These are phyloP conservation scores for Phymastichus coffea DNA, from an alignment of 1,140 invertebrate species.

Conservation along the genomic window DNA sequence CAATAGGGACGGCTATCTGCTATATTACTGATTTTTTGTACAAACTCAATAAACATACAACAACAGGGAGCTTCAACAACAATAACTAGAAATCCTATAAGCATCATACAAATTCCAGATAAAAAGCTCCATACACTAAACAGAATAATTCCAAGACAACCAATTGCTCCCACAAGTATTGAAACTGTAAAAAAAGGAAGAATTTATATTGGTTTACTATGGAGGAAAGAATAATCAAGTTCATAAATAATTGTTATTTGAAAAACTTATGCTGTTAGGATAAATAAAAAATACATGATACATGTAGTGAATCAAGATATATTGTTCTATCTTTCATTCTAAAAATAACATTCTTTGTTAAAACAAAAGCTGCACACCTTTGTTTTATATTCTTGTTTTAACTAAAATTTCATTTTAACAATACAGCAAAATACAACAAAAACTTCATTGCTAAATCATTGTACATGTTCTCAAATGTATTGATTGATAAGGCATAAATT, in stretches of 20 bases:
- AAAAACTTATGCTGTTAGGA: too few relatives aligned
- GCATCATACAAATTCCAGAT: conserved; percentile 85
- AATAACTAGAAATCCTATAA: conserved; percentile 82
- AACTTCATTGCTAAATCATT: too few relatives aligned
- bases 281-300: too few relatives aligned
- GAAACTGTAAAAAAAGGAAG: conserved; percentile 79
- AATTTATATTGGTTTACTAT: too few relatives aligned
- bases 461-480: too few relatives aligned
- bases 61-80: conserved; percentile 92
- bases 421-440: too few relatives aligned
- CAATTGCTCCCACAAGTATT: conserved; percentile 82
- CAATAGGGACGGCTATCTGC: conserved; percentile 84
- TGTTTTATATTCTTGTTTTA: too few relatives aligned
- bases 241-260: conserved; percentile 4
- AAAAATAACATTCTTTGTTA: conserved; percentile 8
- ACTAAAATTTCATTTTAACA: too few relatives aligned
- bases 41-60: conserved; percentile 91
- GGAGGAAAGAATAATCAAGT: conserved; percentile 5
- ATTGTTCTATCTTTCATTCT: too few relatives aligned
- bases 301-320: too few relatives aligned
- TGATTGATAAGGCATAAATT: too few relatives aligned
- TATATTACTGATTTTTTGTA: conserved; percentile 77
- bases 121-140: conserved; percentile 69
- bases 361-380: too few relatives aligned
- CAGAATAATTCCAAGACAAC: conserved; percentile 71